phyloP scores from a whole-genome alignment of 2,797 vertebrate species.

The Macrochelys suwanniensis region DNA sequence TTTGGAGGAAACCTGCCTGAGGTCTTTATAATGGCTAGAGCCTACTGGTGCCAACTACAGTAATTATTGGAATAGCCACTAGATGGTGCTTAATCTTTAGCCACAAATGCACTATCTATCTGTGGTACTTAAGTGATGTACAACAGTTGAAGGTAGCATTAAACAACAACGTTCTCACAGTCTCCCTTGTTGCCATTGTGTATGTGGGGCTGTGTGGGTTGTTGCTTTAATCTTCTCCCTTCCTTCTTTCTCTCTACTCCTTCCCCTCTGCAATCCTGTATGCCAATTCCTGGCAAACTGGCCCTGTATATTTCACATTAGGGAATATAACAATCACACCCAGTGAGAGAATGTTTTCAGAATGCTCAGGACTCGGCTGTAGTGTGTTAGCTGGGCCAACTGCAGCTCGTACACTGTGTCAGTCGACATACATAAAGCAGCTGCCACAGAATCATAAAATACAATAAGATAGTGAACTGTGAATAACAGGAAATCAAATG shows the following conservation, averaged over 20 bases:
- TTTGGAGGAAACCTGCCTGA: not conserved
- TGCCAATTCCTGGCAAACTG: not conserved
- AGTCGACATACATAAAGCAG: not conserved
- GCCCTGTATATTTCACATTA: not conserved
- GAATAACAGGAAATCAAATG: not conserved
- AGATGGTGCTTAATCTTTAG: not conserved
- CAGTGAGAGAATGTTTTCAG: too few relatives aligned
- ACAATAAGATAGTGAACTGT: not conserved
- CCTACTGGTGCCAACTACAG: not conserved
- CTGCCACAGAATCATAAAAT: not conserved
- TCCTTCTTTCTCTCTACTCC: not conserved
- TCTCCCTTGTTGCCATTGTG: accelerated
- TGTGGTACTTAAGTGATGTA: not conserved
- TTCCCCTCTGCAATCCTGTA: not conserved
- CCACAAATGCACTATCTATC: not conserved
- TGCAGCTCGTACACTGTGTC: not conserved
- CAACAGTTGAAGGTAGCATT: not conserved
- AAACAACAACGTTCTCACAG: not conserved
- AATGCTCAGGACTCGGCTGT: not conserved
- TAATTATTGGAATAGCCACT: not conserved
- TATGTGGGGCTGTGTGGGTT: not conserved
- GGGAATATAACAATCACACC: not conserved
- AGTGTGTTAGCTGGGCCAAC: not conserved
- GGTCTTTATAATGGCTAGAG: not conserved
- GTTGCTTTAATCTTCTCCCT: not conserved